These are phyloP conservation scores for Meta bourneti DNA, from an alignment of 2,888 invertebrate genomes.

Conservation along the genomic window DNA sequence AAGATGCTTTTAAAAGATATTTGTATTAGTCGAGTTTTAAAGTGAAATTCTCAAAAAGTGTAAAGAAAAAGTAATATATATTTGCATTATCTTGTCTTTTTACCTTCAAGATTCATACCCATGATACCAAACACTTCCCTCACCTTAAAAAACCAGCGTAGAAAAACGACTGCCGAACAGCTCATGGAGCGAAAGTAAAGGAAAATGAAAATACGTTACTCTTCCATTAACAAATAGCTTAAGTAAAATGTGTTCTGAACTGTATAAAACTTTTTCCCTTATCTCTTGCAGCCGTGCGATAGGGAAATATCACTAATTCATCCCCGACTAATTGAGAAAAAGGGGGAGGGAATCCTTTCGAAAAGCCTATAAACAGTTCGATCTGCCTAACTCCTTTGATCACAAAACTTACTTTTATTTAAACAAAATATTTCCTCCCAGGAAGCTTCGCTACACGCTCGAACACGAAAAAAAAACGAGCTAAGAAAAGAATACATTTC, in stretches of 20 bases:
- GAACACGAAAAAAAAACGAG: conserved; percentile 16
- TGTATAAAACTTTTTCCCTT: conserved; percentile 27
- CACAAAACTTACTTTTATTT: conserved; percentile 67
- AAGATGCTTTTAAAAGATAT: background rate
- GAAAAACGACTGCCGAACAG: background rate
- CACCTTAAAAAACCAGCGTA: background rate
- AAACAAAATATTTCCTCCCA: conserved; percentile 72
- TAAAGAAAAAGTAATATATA: background rate
- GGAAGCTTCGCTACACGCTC: conserved; percentile 15
- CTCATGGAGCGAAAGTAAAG: background rate
- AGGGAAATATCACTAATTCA: conserved; percentile 48
- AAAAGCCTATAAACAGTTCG: conserved; percentile 46
- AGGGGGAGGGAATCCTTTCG: background rate
- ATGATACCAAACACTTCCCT: background rate
- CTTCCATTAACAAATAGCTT: conserved; percentile 58
- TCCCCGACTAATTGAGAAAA: conserved; percentile 38
- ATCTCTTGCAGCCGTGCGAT: background rate
- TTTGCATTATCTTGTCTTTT: background rate
- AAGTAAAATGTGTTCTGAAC: conserved; percentile 6
- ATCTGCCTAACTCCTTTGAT: conserved; percentile 55
- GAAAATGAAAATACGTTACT: conserved; percentile 20
- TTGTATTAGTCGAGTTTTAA: background rate
- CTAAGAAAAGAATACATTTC: conserved; percentile 24
- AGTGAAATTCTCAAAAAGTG: background rate
- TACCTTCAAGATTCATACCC: background rate